Conservation (phyloP, 2,797 vertebrate species). For the Schizopygopsis malacanthus region DNA sequence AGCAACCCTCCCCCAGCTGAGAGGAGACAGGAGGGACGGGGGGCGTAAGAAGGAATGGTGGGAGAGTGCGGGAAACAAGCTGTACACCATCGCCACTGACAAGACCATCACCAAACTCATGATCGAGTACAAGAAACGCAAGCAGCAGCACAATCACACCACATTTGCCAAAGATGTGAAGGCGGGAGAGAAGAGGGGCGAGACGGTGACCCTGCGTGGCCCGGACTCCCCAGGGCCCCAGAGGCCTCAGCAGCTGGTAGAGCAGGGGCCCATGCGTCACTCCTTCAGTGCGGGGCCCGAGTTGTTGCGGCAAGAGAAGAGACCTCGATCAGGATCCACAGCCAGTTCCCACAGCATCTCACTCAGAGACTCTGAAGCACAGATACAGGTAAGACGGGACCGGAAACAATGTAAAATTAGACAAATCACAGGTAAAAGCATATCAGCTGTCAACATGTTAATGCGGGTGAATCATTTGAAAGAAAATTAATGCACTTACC, state of each 20-base stretch:
- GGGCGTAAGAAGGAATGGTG: constrained; percentile 93
- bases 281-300: constrained; percentile 95
- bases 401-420: neutral
- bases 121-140: constrained; percentile 94
- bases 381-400: constrained; percentile 85
- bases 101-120: constrained; percentile 93
- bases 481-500: neutral
- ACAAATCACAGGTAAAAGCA: neutral
- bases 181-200: constrained; percentile 77
- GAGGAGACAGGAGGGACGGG: constrained; percentile 73
- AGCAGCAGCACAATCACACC: constrained; percentile 88
- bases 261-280: constrained; percentile 90
- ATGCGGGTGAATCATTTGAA: neutral
- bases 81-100: constrained; percentile 94
- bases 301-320: constrained; percentile 90
- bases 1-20: constrained; percentile 75
- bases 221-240: constrained; percentile 79
- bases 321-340: constrained; percentile 90
- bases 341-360: constrained; percentile 90
- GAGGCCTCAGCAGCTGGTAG: constrained; percentile 91
- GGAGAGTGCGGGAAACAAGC: constrained; percentile 94
- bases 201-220: too few species aligned
- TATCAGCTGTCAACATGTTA: neutral
- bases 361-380: constrained; percentile 88
- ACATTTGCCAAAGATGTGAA: constrained; percentile 86